Percentiles rank a stretch among this genome's conserved stretches.
These are phyloP conservation scores for Metridium senile DNA, from an alignment of 92 coral and sea anemone species.

Conservation along the genomic window DNA sequence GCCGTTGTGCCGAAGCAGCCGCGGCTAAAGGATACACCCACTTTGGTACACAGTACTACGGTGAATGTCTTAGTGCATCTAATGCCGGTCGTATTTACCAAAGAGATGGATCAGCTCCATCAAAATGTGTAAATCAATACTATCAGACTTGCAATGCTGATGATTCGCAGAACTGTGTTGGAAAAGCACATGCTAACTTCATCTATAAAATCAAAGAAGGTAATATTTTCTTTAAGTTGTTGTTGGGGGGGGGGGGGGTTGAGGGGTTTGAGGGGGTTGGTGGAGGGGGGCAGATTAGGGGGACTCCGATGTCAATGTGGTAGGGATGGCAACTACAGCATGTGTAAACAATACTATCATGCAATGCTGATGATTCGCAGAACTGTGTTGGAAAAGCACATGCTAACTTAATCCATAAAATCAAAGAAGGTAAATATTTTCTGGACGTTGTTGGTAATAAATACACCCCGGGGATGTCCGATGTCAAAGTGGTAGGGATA, in stretches of 20 bases:
- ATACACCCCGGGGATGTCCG: too few species aligned
- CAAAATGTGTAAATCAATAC: constrained; percentile 64
- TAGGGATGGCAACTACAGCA: too few species aligned
- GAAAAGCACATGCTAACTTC: constrained; percentile 81
- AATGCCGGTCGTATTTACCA: constrained; percentile 62
- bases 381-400: constrained; percentile 84
- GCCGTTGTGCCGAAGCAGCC: constrained; percentile 83
- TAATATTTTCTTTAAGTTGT: too few species aligned
- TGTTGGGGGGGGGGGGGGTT: too few species aligned
- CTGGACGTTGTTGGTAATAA: too few species aligned
- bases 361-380: constrained; percentile 57
- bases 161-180: constrained; percentile 67
- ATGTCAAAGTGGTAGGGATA: too few species aligned
- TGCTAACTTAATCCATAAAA: constrained; percentile 78
- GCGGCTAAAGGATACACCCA: constrained; percentile 73
- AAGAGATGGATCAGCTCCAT: constrained; percentile 80
- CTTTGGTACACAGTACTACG: constrained; percentile 88
- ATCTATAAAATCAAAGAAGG: constrained; percentile 76
- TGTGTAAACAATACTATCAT: constrained; percentile 74
- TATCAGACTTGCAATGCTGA: constrained; percentile 71
- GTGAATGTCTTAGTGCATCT: constrained; percentile 92
- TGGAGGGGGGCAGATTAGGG: too few species aligned
- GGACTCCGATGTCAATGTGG: too few species aligned
- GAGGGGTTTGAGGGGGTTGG: too few species aligned
- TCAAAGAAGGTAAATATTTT: constrained; percentile 63